Base-by-base conservation (phyloP, 2,888 invertebrate species). In the Theodoxus fluviatilis region DNA sequence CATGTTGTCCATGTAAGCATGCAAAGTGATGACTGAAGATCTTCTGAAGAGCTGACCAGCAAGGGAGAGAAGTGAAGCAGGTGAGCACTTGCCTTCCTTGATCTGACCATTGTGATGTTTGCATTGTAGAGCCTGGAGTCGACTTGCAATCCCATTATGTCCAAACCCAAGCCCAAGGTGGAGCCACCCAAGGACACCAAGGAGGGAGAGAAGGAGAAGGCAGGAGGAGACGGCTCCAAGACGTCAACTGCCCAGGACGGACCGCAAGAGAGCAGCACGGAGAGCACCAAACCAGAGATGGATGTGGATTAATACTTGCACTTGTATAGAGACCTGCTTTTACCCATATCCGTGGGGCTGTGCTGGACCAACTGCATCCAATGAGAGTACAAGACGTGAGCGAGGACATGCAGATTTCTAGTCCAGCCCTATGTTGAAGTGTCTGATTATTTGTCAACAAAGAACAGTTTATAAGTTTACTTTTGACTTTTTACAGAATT, bases 81-180 rank as follows among this genome's bases (percentile, higher is more conserved):
- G n/a, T n/a, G n/a, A n/a, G n/a, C n/a, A n/a, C n/a, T 40, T 63
- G 47, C 7, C 3, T 33, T 64, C 15, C 38, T 68, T 63, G 28
- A 37, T 72, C 7, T 38, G 9, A 49, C 43, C 18, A 37, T 65
- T 25, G 59, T 67, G 18, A 47, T 43, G 6, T 43, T 57, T 68
- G 59, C 80, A 82, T 74, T 84, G 25, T 78, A 91, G 90, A 81
- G 86, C 22, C 87, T 92, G 77, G 91, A 91, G 74, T 88, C 82
- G 40, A 84, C 87, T 28, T 90, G 91, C 57, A 85, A 83, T 70
- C 93, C 95, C 6, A 93, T 97, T 76, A 88, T 97, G 75, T 95
- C 93, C 87, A 95, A 95, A 87, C 96, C 97, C 7, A 94, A 95
- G 87, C 94, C 95, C 67, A 94, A 95, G 87, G 97, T 96, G 12